Evolutionary conservation across 37 sponge, comb jelly and placozoan species (phyloP), one percentile per base, ranked within the genome.

Genomic region (Bolinopsis microptera): DNA sequence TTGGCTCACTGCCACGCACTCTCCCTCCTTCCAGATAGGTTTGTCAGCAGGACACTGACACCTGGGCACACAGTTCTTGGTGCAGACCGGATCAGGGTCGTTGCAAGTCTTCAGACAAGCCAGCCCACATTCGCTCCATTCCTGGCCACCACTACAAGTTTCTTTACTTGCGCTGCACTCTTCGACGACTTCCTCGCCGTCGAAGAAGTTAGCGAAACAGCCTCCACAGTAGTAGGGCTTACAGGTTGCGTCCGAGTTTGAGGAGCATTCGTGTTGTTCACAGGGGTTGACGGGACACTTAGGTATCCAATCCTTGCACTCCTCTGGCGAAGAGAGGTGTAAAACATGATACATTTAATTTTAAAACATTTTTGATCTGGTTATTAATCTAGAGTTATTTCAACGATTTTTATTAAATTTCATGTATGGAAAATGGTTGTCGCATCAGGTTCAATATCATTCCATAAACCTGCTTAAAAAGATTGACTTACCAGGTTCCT

Each of bases 1-100:
- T 13, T 48, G 9, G 13, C 9, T 48, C 13, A 48, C 61, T 13
- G 61, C 61, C 61, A 48, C 61, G 13, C 61, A 48, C 61, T 48
- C 9, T 13, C 75, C 75, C 18, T 72, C 75, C 27, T 72, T 28
- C 75, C 75, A 72, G 75, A 72, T 21, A 28, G 75, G 75, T 72
- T 21, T 72, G 75, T 72, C 75, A 2, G 75, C 75, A 5, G 75
- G 75, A 72, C 75, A 72, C 75, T n/a, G 31, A 72, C 75, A 72
- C 26, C 75, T 72, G 22, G 75, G 31, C 5, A 30, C 75, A 72
- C 75, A 72, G 2, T 30, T 21, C 31, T 72, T 72, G 26, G 26
- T 72, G 75, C 75, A 72, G 22, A 28, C 26, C 31, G 75, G 75
- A 3, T 30, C 18, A 5, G 75, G 75, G 31, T 72, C 31, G 5